These are phyloP conservation scores for Andrena bicolor DNA, from an alignment of 2,888 invertebrate species.

Conservation along the genomic window DNA sequence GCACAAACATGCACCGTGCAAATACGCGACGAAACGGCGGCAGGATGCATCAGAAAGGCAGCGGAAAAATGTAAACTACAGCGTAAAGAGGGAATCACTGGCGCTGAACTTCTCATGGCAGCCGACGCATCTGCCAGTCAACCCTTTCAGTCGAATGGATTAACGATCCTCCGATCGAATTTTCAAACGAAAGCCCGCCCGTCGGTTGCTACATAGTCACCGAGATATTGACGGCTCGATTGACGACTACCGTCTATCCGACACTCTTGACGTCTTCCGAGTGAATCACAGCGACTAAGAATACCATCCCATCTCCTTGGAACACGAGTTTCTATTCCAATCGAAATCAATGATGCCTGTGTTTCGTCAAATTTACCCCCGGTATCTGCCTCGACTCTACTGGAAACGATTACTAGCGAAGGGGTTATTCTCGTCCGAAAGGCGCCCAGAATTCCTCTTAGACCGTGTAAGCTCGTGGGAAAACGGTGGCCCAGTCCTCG, in stretches of 20 bases:
- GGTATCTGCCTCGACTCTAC: background rate
- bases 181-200: background rate
- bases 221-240: background rate
- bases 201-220: background rate
- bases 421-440: background rate
- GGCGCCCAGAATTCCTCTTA: background rate
- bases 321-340: background rate
- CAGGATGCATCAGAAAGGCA: conserved; percentile 6
- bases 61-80: conserved; percentile 32
- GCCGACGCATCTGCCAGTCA: background rate
- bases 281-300: background rate
- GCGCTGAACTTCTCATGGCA: background rate
- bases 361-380: background rate
- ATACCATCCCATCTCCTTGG: background rate
- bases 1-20: conserved; percentile 37
- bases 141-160: too few species aligned
- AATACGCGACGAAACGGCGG: conserved; percentile 23
- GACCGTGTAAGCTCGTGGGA: conserved; percentile 29
- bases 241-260: background rate
- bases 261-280: background rate
- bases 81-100: too few species aligned
- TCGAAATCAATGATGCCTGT: background rate
- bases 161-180: background rate
- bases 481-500: background rate
- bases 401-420: background rate